Evolutionary conservation across 2,797 vertebrate species (phyloP).

Genomic region (Onychomys torridus): DNA sequence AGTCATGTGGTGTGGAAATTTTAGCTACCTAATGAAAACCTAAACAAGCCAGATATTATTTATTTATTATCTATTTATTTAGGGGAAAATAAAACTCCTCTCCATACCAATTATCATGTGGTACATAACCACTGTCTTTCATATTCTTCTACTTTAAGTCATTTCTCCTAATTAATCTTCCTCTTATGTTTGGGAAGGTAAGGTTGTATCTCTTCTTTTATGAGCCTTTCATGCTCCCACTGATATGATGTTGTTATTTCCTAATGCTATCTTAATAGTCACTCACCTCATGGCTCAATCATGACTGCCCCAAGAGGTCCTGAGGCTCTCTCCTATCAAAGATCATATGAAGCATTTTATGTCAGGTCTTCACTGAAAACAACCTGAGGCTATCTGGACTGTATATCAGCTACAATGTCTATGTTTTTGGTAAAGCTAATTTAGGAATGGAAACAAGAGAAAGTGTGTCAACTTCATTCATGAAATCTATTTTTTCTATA

Average conservation of each 20-base stretch:
- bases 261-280: too few species aligned
- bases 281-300: neutral
- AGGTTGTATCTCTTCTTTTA: neutral
- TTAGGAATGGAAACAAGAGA: neutral
- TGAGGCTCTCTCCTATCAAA: neutral
- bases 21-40: neutral
- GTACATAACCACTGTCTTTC: too few species aligned
- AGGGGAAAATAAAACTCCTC: neutral
- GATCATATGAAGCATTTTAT: neutral
- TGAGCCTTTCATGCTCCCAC: neutral
- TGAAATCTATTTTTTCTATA: neutral
- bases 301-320: neutral
- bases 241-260: neutral
- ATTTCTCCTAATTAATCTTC: neutral
- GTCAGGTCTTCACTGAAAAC: accelerated
- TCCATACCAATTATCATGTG: neutral
- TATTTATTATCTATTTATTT: too few species aligned
- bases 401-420: neutral
- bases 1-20: neutral
- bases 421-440: neutral
- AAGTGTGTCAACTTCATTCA: neutral
- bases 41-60: neutral
- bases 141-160: neutral
- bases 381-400: neutral
- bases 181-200: neutral